Evolutionary conservation across 1,140 invertebrate genomes (phyloP).

Genomic region (Nilaparvata lugens): DNA sequence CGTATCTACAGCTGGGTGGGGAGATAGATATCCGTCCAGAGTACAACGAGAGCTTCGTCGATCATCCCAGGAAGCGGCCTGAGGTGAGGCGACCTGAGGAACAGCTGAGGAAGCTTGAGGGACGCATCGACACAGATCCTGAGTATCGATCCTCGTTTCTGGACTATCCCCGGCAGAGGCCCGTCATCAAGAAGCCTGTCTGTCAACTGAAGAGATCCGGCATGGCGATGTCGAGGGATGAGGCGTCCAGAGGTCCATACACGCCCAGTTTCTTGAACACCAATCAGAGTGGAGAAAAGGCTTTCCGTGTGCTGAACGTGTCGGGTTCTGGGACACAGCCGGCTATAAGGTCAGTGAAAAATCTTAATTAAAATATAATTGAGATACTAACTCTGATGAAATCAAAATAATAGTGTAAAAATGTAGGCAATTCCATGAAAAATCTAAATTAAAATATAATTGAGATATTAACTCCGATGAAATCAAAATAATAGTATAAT

Average conservation of each 20-base stretch:
- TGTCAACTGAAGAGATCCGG: slow-evolving; percentile 1
- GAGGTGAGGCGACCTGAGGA: slow-evolving; percentile 7
- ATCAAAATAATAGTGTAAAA: no score
- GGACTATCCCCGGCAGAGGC: slow-evolving; percentile 7
- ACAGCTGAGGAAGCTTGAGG: slow-evolving; percentile 10
- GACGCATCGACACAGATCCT: slow-evolving; percentile 8
- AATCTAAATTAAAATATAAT: no score
- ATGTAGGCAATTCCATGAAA: no score
- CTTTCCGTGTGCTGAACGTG: not conserved
- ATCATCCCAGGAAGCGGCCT: slow-evolving; percentile 16
- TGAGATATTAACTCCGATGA: no score
- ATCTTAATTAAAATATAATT: no score
- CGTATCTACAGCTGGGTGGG: slow-evolving; percentile 17
- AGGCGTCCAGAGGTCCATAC: not conserved
- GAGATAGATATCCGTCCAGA: slow-evolving; percentile 14
- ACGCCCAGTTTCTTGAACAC: not conserved
- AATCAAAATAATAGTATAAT: no score
- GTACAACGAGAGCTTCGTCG: slow-evolving; percentile 12
- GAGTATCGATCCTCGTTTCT: slow-evolving; percentile 13
- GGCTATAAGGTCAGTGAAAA: slow-evolving; percentile 6
- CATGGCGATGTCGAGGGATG: not conserved
- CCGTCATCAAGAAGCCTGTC: not conserved
- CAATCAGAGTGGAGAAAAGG: not conserved
- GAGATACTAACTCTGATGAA: no score
- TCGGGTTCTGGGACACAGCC: not conserved